Evolutionary conservation across 2,113 vertebrate species (phyloP), one percentile per base, ranked within the genome.

Genomic region (Percopsis transmontana): DNA sequence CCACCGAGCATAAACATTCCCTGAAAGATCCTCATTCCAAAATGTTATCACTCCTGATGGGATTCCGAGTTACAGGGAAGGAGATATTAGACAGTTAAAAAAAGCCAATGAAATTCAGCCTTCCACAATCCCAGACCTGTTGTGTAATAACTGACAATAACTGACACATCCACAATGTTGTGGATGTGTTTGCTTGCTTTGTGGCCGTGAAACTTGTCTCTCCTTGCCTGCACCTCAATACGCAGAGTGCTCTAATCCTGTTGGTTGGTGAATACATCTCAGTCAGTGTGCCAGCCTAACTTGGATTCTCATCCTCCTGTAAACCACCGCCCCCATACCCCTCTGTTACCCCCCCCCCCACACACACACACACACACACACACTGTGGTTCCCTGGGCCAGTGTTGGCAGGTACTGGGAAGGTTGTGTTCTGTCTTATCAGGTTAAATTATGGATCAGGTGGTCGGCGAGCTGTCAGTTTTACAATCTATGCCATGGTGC

Each of bases 401-500:
- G 62, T 53, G 55, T 61, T 85, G 83, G 79, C 81, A 88, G 79
- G 80, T 64, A 74, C 69, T 63, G 58, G 77, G 71, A 70, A 66
- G 62, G 58, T 59, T 79, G 72, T 83, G 87, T 76, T 85, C 80
- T 67, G 72, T 80, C 84, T 79, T 86, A 80, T 84, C 78, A 58
- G 73, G 78, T 74, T 81, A 87, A 91, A 91, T 89, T 84, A 89
- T 82, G 78, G 81, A 87, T 90, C 85, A 86, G 85, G 81, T 85
- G 84, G 79, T 74, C 58, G 18, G 68, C 83, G 75, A 76, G 70
- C 82, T 82, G 81, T 86, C 82, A 77, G 83, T 80, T 78, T 74
- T 74, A 80, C 64, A 72, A 76, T 71, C 62, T 65, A 42, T 79
- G 60, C 40, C 69, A 20, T 21, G 14, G 55, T 83, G 90, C 90